Base-by-base conservation (phyloP, 2,888 invertebrate genomes). In the Troilus luridus region DNA sequence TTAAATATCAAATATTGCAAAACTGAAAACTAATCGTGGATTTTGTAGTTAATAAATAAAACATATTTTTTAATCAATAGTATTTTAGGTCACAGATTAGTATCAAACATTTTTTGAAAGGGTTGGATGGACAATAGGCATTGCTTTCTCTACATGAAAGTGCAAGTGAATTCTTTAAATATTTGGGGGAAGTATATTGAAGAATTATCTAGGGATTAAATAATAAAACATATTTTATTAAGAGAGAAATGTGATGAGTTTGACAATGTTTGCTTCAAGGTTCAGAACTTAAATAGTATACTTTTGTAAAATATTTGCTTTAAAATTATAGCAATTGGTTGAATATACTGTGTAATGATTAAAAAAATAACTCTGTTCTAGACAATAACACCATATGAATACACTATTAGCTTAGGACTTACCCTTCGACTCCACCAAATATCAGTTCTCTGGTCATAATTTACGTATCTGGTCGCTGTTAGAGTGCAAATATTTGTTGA, bases 351-450 rank as follows among this genome's bases (percentile, higher is more conserved):
- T 14, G 5, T 0, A 67, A 24, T 67, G 14, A 24, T 12, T 14
- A 24, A 67, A 14, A 8, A 12, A 41, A 24, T 12, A 24, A 8
- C 60, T 24, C 0, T 67, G 24, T 24, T 24, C 5, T 3, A 12
- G 6, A 24, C 5, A 12, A 67, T 12, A 24, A 67, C 0, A 67
- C 24, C 10, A 67, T 24, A 24, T 77, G 27, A 77, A 77, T 41
- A 41, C 0, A 14, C 24, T 24, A 2, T 24, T 6, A 24, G 88
- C 77, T 77, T 77, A 72, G 27, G 62, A 93, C 93, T 93, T 93
- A 93, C 93, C 93, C 93, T 93, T 93, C 93, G 41, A 93, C 93
- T 81, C 93, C 93, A 67, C 93, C 93, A 58, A 93, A 93, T 64
- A 93, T 91, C 41, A 92, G 89, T 41, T 92, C 91, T 54, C 92